These are phyloP conservation scores for Drosophila pegasa DNA, from an alignment of 2,888 invertebrate species.

Conservation along the genomic window DNA sequence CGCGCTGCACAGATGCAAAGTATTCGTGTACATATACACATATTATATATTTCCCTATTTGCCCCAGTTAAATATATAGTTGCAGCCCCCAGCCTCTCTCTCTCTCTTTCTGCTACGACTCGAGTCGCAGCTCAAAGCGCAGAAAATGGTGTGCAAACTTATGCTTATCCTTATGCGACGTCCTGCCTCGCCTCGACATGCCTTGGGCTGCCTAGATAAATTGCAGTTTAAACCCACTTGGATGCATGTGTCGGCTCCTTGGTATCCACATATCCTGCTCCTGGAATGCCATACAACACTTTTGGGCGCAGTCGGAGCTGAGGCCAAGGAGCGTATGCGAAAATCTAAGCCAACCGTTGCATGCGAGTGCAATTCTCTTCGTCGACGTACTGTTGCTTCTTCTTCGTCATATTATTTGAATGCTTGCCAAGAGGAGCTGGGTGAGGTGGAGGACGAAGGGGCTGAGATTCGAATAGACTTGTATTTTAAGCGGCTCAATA, in stretches of 20 bases:
- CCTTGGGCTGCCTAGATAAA: constrained; percentile 61
- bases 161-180: constrained; percentile 74
- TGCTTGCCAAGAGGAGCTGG: constrained; percentile 54
- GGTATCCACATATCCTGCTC: constrained; percentile 27
- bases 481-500: constrained; percentile 76
- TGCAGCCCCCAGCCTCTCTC: not conserved
- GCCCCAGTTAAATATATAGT: constrained; percentile 24
- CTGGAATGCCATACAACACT: constrained; percentile 59
- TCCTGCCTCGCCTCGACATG: not conserved
- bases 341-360: constrained; percentile 56
- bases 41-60: constrained; percentile 32
- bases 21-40: constrained; percentile 19
- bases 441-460: not conserved
- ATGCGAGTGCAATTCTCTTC: constrained; percentile 57
- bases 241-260: constrained; percentile 68
- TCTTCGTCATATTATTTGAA: constrained; percentile 41
- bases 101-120: constrained; percentile 41
- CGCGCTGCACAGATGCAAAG: constrained; percentile 53
- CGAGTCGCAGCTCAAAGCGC: constrained; percentile 52
- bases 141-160: constrained; percentile 73
- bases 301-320: constrained; percentile 45
- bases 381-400: not conserved
- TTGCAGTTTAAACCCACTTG: constrained; percentile 78
- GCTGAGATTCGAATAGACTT: constrained; percentile 69
- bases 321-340: not conserved